A percentile compares a stretch with the other conserved stretches of the same genome.
These are phyloP conservation scores for Eupelmus urozonus DNA, from an alignment of 2,888 invertebrate genomes.

Conservation along the genomic window DNA sequence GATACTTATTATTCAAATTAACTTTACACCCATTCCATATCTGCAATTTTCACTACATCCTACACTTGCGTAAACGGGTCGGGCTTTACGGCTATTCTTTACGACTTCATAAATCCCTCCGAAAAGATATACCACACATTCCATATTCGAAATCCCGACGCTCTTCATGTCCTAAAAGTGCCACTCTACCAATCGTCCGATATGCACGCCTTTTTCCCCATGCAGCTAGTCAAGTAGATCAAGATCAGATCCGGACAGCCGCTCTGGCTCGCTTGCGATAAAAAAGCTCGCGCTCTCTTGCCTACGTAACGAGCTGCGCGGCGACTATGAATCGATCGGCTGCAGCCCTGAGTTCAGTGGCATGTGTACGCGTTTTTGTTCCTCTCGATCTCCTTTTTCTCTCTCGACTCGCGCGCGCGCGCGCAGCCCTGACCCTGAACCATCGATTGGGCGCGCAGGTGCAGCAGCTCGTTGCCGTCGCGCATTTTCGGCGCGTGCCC, in stretches of 20 bases:
- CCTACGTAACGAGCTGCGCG: not conserved
- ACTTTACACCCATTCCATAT: not conserved
- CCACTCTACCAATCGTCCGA: too few species aligned
- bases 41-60: too few species aligned
- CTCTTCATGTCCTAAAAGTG: too few species aligned
- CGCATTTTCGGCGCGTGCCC: slow-evolving; percentile 37
- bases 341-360: slow-evolving; percentile 50
- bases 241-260: slow-evolving; percentile 1
- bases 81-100: too few species aligned
- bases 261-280: not conserved
- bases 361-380: slow-evolving; percentile 34
- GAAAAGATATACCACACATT: too few species aligned
- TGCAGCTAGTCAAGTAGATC: slow-evolving; percentile 34
- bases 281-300: not conserved
- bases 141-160: too few species aligned
- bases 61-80: too few species aligned
- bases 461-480: slow-evolving; percentile 5
- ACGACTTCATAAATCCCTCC: too few species aligned
- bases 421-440: slow-evolving; percentile 53
- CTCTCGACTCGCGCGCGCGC: not conserved
- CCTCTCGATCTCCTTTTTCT: slow-evolving; percentile 12
- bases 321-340: slow-evolving; percentile 36
- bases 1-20: not conserved
- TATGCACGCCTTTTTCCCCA: too few species aligned
- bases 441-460: slow-evolving; percentile 46